Base-by-base conservation (phyloP, 2,797 vertebrate species). In the Eupleurogrammus muticus region DNA sequence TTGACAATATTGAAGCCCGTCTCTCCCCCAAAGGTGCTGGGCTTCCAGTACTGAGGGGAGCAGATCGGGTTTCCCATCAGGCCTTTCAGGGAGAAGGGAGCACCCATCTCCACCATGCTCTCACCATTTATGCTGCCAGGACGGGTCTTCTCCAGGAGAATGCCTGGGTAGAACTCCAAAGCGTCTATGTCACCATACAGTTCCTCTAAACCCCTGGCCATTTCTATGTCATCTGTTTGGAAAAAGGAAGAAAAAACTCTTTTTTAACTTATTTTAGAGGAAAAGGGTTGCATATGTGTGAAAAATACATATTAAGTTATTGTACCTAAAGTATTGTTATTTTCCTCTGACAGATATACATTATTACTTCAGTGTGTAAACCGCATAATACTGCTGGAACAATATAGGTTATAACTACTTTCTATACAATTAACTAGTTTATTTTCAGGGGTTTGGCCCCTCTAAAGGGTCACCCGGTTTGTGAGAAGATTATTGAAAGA, bases 91-190 rank as follows among this genome's bases (percentile, higher is more conserved):
- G 98, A 99, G 88, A 99, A 99, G 0, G 98, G 98, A 24, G 97
- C 95, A 4, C 98, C 98, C 0, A 99, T 98, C 89, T 99, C 97
- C 72, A 99, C 94, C 94, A 99, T 99, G 68, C 97, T 99, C 83
- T 97, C 95, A 10, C 98, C 98, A 82, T 99, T 98, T 67, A 98
- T 96, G 1, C 86, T 68, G 0, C 85, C 77, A 1, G 93, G 77
- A 0, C 92, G 93, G 0, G 93, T 82, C 76, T 95, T 96, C 89
- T 99, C 98, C 5, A 99, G 89, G 73, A 99, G 20, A 42, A 99
- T 35, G 3, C 95, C 98, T 0, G 85, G 92, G 69, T 96, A 99
- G 80, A 99, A 96, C 80, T 99, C 98, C 83, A 99, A 46, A 7
- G 97, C 96, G 1, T 99, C 94, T 0, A 99, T 97, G 86, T 99